These are phyloP conservation scores for Platysteira castanea DNA, from an alignment of 2,113 vertebrate genomes.

Conservation along the genomic window DNA sequence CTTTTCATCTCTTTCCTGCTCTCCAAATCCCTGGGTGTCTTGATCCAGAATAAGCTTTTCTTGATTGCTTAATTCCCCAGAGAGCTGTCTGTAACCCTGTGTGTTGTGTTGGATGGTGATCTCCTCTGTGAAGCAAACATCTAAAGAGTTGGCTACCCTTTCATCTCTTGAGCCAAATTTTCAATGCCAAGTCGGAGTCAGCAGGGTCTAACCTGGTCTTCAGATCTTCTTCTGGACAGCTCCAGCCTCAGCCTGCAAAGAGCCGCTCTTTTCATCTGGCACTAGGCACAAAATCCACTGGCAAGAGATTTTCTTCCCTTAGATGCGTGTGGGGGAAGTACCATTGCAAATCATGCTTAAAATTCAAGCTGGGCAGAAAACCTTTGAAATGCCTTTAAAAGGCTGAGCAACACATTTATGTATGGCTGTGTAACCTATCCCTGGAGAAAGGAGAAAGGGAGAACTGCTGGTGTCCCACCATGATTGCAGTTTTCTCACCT, in stretches of 20 bases:
- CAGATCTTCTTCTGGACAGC: background rate
- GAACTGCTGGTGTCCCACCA: background rate
- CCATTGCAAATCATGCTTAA: background rate
- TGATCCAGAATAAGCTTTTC: background rate
- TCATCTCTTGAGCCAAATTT: background rate
- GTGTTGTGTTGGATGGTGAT: background rate
- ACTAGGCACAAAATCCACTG: background rate
- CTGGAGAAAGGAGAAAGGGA: background rate
- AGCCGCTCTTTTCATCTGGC: background rate
- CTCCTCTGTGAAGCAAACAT: background rate
- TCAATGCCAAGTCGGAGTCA: background rate
- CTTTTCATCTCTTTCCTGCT: background rate
- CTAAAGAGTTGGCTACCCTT: background rate
- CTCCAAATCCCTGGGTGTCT: background rate
- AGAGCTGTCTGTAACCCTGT: background rate
- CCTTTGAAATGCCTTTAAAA: constrained; percentile 34
- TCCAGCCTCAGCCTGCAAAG: background rate
- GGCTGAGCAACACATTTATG: constrained; percentile 13
- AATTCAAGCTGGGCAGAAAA: constrained; percentile 26
- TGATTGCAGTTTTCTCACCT: background rate
- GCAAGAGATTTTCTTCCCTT: background rate
- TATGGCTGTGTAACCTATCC: background rate
- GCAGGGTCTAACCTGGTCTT: background rate
- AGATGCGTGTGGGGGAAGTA: background rate
- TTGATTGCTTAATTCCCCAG: background rate